These are phyloP conservation scores for Anhinga anhinga DNA, from an alignment of 2,113 vertebrate species.

Conservation along the genomic window DNA sequence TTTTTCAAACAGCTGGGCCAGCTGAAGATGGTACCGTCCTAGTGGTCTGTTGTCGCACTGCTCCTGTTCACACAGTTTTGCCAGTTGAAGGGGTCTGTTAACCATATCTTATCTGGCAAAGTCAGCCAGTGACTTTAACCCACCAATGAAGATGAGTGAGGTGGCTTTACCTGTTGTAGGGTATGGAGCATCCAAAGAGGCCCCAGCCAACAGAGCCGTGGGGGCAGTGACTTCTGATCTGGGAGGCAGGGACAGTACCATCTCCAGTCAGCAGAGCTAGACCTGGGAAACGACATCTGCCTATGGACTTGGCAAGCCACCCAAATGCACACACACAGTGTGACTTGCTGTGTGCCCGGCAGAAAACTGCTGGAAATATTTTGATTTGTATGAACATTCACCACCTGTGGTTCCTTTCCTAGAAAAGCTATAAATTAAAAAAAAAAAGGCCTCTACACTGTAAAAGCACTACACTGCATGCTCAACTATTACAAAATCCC, in stretches of 20 bases:
- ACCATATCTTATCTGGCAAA: not conserved
- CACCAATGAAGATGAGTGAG: not conserved
- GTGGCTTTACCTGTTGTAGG: not conserved
- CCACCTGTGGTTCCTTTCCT: not conserved
- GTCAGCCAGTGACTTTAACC: rapidly evolving
- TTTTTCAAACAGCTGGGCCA: not conserved
- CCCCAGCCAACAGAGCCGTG: not conserved
- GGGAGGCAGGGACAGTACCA: not conserved
- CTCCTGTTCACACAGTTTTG: not conserved
- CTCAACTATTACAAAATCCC: not conserved
- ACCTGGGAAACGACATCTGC: not conserved
- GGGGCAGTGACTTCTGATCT: not conserved
- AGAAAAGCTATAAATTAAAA: not conserved
- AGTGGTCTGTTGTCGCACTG: not conserved
- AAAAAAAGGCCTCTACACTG: not conserved
- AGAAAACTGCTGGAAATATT: not conserved
- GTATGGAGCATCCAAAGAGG: not conserved
- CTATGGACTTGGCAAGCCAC: not conserved
- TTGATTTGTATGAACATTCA: not conserved
- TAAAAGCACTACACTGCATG: not conserved
- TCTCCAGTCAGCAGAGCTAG: not conserved
- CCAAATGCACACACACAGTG: not conserved
- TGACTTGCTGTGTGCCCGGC: not conserved
- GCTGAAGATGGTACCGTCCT: not conserved
- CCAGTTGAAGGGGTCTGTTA: not conserved